Evolutionary conservation across 2,888 invertebrate genomes (phyloP), one percentile per base, ranked within the genome.

Genomic region (Lasioglossum morio): DNA sequence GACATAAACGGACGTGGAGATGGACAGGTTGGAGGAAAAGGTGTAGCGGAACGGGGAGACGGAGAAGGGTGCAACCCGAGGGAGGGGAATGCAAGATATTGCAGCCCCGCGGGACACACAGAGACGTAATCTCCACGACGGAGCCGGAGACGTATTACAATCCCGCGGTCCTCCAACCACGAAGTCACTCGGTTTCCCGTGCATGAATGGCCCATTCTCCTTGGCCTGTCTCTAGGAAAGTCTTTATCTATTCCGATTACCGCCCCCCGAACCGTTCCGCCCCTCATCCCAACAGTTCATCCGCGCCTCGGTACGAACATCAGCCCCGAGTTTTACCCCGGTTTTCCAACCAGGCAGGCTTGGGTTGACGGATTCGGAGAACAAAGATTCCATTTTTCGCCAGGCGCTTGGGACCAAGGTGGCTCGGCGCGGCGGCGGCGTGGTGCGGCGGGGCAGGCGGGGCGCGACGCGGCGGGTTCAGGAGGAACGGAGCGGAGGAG

Each of bases 51-150:
- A 84, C 87, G 83, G 79, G 81, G 86, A 69, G 84, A 82, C 85
- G 85, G 77, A 79, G 84, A 82, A 77, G 85, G 90, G 87, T 78
- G 79, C 74, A 87, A 81, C 85, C 89, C 84, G 88, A 87, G 92
- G 92, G 90, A 87, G 91, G 88, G 94, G 94, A 91, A 95, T 96
- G 95, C 94, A 95, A 95, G 95, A 95, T 95, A 95, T 95, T 95
- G 94, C 95, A 94, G 93, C 94, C 95, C 95, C 94, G 93, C 94
- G 95, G 94, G 95, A 95, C 94, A 93, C 92, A 92, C 93, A 90
- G 92, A 91, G 90, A 93, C 94, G 94, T 95, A 95, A 95, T 95
- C 95, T 95, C 95, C 92, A 93, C 94, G 95, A 94, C 94, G 94
- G 88, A 89, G 91, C 91, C 89, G 91, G 92, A 93, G 94, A 93